Evolutionary conservation across 2,888 invertebrate species (phyloP).

Genomic region (Nemoura dubitans): DNA sequence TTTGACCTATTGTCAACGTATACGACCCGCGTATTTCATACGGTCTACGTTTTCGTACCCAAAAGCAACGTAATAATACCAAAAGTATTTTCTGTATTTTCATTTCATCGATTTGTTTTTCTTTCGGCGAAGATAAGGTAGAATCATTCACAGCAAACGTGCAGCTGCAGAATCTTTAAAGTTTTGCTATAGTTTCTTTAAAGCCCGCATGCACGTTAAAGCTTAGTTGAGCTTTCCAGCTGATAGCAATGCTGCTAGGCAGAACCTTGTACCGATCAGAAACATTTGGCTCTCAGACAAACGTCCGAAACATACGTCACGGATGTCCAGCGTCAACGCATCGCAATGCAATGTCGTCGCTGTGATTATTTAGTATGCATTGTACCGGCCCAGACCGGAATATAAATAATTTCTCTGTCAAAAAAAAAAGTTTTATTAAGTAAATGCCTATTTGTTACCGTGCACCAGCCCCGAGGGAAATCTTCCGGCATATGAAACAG

Average conservation of each 20-base stretch:
- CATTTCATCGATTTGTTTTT: background rate
- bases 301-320: too few species aligned
- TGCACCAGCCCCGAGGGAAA: conserved; percentile 5
- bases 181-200: too few species aligned
- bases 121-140: background rate
- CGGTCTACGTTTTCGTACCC: background rate
- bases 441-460: conserved; percentile 33
- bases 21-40: conserved; percentile 34
- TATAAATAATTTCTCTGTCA: conserved; percentile 29
- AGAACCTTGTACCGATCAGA: too few species aligned
- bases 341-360: background rate
- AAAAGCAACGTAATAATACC: background rate
- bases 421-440: conserved; percentile 31
- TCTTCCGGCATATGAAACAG: background rate
- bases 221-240: too few species aligned
- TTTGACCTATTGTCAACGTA: conserved; percentile 37
- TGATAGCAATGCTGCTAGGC: too few species aligned
- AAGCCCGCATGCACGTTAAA: too few species aligned
- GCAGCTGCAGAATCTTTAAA: too few species aligned
- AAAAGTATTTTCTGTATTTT: background rate
- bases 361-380: conserved; percentile 30
- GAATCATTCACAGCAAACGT: too few species aligned
- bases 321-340: too few species aligned
- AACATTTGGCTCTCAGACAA: too few species aligned
- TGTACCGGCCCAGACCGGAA: background rate